These are phyloP conservation scores for Podarcis muralis DNA, from an alignment of 2,113 vertebrate species.

Conservation along the genomic window DNA sequence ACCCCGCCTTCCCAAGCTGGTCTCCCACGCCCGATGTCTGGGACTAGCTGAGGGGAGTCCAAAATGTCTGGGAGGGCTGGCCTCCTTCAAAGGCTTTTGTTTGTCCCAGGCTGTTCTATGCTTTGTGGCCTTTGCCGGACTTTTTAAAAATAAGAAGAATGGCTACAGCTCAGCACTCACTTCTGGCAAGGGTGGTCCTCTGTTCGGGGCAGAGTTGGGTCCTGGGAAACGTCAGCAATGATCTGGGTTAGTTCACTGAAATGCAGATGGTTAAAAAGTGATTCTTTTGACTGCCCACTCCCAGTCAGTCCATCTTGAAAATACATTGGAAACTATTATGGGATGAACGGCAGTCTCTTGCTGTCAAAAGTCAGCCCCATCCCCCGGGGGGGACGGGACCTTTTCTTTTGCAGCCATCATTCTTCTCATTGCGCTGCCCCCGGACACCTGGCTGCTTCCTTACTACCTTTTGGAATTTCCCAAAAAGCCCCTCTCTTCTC, in stretches of 20 bases:
- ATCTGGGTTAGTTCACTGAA: slow-evolving; percentile 90
- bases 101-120: background rate
- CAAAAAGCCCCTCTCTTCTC: background rate
- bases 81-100: no score
- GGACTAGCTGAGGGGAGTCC: no score
- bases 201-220: slow-evolving; percentile 90
- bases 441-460: background rate
- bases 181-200: slow-evolving; percentile 94
- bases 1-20: background rate
- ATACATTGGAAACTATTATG: background rate
- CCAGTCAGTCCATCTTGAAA: background rate
- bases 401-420: no score
- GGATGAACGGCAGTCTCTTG: background rate
- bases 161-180: slow-evolving; percentile 65
- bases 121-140: no score
- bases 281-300: background rate
- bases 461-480: background rate
- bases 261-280: background rate
- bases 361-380: no score
- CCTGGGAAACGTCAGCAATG: slow-evolving; percentile 92
- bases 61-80: no score
- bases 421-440: background rate
- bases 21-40: no score
- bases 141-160: background rate
- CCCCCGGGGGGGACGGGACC: no score